Evolutionary conservation across 2,888 invertebrate species (phyloP), one percentile per base, ranked within the genome.

Genomic region (Euspilapteryx auroguttella): DNA sequence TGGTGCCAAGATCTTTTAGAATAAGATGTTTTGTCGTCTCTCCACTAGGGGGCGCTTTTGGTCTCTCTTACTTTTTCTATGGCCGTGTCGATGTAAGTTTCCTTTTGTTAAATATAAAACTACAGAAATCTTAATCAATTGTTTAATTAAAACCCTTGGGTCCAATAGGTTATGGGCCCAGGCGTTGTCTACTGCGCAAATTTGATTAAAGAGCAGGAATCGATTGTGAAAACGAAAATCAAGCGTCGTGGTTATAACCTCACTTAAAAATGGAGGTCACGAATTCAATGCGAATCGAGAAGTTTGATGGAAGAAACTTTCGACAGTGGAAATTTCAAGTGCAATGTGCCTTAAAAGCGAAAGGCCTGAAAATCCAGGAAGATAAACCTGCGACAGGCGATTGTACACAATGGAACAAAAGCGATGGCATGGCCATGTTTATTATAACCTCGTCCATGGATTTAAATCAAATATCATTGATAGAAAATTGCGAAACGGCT

Each of bases 381-480:
- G 10, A 10, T 12, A 27, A 27, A 20, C 27, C 21, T 7, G 12
- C 20, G 9, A 9, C 6, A 7, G 9, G 9, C 7, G 9, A 17
- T 14, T 9, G 2, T 20, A 21, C 12, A 17, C 14, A 14, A 21
- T 21, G 12, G 12, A 8, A 17, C 17, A 27, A 27, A 12, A 11
- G 20, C 3, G 27, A 27, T 27, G 27, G 27, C 21, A 20, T 27
- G 11, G 27, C 27, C 6, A 27, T 27, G 27, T 20, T 12, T 12
- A 27, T 27, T n/a, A 20, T 27, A 12, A 27, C 11, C 20, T 27
- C 27, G 4, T 17, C 27, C 10, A 27, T 27, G 40, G 37, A 40
- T n/a, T 32, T 39, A 1, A 39, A 34, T 0, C 40, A 41, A 36
- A 35, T 44, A 6, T 4, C 34, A n/a, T 11, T 35, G 2, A 33